phyloP scores from a whole-genome alignment of 1,140 invertebrate species.

The Neuroterus valhalla region DNA sequence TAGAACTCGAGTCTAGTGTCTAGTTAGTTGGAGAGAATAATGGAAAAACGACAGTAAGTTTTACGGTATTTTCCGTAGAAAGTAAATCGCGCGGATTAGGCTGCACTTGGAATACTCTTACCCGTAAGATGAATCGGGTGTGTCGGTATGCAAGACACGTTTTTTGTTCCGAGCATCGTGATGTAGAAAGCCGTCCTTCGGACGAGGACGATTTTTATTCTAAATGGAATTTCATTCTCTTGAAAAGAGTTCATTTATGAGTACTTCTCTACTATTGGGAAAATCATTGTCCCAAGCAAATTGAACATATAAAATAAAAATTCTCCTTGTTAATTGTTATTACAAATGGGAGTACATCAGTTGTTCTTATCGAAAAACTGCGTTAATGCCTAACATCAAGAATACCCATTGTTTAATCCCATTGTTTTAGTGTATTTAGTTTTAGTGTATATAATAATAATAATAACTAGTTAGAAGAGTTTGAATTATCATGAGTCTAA shows the following conservation, averaged over 20 bases:
- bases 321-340: too few relatives aligned
- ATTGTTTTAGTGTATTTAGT: too few relatives aligned
- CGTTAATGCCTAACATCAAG: too few relatives aligned
- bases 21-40: neutral
- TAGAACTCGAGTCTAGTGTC: neutral
- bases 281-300: too few relatives aligned
- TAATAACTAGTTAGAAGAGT: too few relatives aligned
- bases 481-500: too few relatives aligned
- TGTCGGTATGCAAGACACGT: constrained; percentile 29
- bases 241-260: constrained; percentile 18
- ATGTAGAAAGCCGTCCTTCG: constrained; percentile 29
- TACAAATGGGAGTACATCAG: too few relatives aligned
- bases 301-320: too few relatives aligned
- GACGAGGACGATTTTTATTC: constrained; percentile 16
- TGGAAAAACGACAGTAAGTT: constrained; percentile 18
- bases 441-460: too few relatives aligned
- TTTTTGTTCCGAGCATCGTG: constrained; percentile 7
- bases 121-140: constrained; percentile 22
- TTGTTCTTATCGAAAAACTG: too few relatives aligned
- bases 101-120: constrained; percentile 28
- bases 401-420: too few relatives aligned
- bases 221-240: constrained; percentile 24
- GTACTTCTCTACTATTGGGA: too few relatives aligned
- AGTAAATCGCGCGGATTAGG: constrained; percentile 24
- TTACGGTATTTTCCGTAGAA: constrained; percentile 25